phyloP scores from a whole-genome alignment of 1,140 invertebrate species.

The Nasonia giraulti region DNA sequence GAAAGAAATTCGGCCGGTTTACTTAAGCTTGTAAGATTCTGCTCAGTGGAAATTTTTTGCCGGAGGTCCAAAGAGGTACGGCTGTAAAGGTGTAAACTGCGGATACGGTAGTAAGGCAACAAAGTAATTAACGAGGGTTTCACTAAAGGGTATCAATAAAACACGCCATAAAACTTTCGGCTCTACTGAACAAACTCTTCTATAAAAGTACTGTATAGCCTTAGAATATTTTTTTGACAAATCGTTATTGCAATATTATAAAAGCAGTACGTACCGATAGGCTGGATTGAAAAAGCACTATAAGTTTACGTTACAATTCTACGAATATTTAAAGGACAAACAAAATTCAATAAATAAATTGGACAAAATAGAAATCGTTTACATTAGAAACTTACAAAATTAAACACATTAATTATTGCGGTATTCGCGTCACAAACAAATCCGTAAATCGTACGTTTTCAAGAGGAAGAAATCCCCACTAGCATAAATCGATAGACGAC shows the following conservation, averaged over 20 bases:
- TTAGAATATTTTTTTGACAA: not conserved
- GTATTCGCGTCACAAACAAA: constrained; percentile 19
- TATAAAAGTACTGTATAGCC: not conserved
- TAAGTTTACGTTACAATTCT: too few relatives aligned
- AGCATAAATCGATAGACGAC: constrained; percentile 17
- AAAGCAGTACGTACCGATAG: not conserved
- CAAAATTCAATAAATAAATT: not conserved
- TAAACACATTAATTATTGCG: not conserved
- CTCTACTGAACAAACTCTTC: not conserved
- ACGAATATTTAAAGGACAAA: not conserved
- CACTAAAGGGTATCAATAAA: not conserved
- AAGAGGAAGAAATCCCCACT: not conserved
- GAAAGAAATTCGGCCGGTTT: constrained; percentile 12
- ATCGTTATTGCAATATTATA: not conserved
- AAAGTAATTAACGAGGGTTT: constrained; percentile 19
- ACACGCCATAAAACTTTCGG: not conserved
- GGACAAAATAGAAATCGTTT: not conserved
- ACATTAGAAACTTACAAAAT: not conserved
- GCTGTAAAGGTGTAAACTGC: constrained; percentile 19
- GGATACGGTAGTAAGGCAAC: constrained; percentile 1
- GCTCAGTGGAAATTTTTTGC: not conserved
- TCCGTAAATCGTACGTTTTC: constrained; percentile 23
- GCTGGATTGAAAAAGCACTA: too few relatives aligned
- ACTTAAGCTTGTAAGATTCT: not conserved
- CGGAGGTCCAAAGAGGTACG: constrained; percentile 10